phyloP scores from a whole-genome alignment of 2,113 vertebrate genomes.

The Apteryx owenii region DNA sequence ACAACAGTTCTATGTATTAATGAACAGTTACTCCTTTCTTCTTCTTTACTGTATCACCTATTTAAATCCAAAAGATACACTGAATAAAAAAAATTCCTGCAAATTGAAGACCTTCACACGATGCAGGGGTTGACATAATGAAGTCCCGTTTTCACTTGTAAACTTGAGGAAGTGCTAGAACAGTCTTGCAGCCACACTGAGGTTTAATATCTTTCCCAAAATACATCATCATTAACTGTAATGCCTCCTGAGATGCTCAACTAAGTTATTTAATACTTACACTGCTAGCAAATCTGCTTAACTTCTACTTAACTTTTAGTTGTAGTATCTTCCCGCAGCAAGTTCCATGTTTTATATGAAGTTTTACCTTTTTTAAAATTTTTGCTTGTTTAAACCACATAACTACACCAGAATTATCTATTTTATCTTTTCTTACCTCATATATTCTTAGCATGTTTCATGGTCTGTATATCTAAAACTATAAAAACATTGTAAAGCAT shows the following conservation, averaged over 20 bases:
- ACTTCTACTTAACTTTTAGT: not conserved
- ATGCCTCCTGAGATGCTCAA: not conserved
- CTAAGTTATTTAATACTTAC: not conserved
- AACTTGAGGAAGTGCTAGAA: not conserved
- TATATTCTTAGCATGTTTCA: not conserved
- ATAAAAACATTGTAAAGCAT: not conserved
- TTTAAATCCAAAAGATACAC: not conserved
- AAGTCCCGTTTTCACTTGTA: not conserved
- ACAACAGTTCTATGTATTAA: not conserved
- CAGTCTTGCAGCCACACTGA: not conserved
- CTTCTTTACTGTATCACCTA: not conserved
- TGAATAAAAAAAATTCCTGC: not conserved
- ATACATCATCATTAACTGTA: not conserved
- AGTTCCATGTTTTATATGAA: not conserved
- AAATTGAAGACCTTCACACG: not conserved
- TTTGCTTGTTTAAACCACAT: not conserved
- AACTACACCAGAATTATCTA: not conserved
- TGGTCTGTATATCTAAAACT: not conserved
- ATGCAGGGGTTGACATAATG: not conserved
- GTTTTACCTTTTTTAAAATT: not conserved
- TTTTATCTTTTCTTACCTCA: not conserved
- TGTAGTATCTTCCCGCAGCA: not conserved
- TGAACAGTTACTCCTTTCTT: not conserved
- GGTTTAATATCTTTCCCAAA: not conserved
- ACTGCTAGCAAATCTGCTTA: not conserved